A percentile compares a stretch with the other conserved stretches of the same genome.
phyloP scores from a whole-genome alignment of 2,888 invertebrate genomes.

The Agrenia bidenticulata region DNA sequence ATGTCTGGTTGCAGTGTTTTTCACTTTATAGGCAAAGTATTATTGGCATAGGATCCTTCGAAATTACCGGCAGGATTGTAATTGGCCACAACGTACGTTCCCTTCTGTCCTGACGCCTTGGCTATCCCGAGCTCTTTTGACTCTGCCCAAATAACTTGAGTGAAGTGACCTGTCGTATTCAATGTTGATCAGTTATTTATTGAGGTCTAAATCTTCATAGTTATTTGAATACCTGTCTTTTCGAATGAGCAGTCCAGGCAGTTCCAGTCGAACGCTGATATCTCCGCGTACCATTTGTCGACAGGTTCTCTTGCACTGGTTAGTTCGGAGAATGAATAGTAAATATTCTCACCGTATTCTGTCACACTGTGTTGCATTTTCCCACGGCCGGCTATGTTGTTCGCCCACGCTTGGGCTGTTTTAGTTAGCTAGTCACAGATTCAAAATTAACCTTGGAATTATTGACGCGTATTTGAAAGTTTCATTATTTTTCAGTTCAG shows the following conservation, averaged over 20 bases:
- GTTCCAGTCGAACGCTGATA: constrained; percentile 58
- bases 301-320: constrained; percentile 32
- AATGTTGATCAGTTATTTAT: constrained; percentile 1
- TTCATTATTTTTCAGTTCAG: too few relatives aligned
- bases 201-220: neutral
- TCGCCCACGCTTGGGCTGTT: constrained; percentile 47
- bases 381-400: constrained; percentile 39
- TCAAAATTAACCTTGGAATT: neutral
- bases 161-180: constrained; percentile 68
- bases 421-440: constrained; percentile 36
- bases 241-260: too few relatives aligned
- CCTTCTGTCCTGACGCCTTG: constrained; percentile 46
- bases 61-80: constrained; percentile 86
- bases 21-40: constrained; percentile 16
- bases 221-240: neutral
- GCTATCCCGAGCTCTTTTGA: constrained; percentile 68
- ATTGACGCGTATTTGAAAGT: too few relatives aligned
- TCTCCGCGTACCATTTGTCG: constrained; percentile 71
- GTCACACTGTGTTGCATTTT: constrained; percentile 43
- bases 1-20: too few relatives aligned
- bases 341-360: constrained; percentile 48
- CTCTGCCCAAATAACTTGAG: constrained; percentile 75
- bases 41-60: constrained; percentile 38
- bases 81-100: constrained; percentile 78
- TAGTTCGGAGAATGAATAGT: constrained; percentile 37